phyloP scores from a whole-genome alignment of 1,140 invertebrate genomes.

The Brachionus angularis region DNA sequence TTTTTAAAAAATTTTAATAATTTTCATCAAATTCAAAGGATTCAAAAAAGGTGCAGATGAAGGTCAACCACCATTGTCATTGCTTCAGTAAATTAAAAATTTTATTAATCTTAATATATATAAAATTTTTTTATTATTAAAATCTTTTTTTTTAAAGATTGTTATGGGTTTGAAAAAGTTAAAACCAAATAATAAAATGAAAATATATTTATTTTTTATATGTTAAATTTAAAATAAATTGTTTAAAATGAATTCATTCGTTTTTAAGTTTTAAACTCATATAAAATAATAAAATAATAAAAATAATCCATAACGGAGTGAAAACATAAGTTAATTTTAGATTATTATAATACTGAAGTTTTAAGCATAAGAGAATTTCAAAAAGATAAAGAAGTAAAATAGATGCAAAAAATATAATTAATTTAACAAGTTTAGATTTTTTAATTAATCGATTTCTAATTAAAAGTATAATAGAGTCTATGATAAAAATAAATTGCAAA shows the following conservation, averaged over 20 bases:
- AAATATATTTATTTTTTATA: neutral
- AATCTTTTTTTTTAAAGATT: neutral
- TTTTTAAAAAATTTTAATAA: neutral
- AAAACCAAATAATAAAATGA: neutral
- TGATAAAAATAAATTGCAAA: neutral
- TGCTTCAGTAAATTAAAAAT: constrained; percentile 21
- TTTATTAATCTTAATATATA: neutral
- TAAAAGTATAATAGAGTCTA: neutral
- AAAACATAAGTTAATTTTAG: constrained; percentile 1
- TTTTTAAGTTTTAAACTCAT: constrained; percentile 2
- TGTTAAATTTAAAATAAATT: neutral
- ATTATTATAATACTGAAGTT: constrained; percentile 18
- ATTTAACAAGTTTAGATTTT: neutral
- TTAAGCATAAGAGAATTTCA: constrained; percentile 33
- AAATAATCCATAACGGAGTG: constrained; percentile 23
- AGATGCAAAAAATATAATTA: constrained; percentile 1
- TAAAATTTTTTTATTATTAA: neutral
- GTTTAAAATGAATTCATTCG: too few species aligned
- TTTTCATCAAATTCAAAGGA: neutral
- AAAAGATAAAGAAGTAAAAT: constrained; percentile 8
- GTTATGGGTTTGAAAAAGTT: neutral
- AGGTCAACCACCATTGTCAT: constrained; percentile 30
- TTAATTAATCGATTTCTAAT: constrained; percentile 9
- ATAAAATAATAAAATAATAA: constrained; percentile 15
- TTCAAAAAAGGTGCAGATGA: constrained; percentile 37